Evolutionary conservation across 1,140 invertebrate genomes (phyloP), one percentile per base, ranked within the genome.

Genomic region (Alviniconcha marisindica): DNA sequence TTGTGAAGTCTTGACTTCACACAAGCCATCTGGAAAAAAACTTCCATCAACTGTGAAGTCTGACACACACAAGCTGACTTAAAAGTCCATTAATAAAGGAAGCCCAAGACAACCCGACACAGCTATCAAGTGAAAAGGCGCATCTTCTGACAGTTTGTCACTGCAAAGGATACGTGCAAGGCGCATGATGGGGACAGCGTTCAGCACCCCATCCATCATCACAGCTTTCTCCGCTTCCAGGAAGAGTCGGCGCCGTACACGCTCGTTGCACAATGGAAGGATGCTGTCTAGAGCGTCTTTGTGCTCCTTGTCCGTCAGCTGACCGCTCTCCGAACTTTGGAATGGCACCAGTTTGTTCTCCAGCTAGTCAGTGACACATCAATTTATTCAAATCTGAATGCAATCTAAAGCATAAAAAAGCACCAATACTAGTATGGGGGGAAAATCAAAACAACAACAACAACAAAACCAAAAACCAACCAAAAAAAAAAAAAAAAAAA

Each of bases 91-190:
- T n/a, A n/a, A n/a, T n/a, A n/a, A n/a, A n/a, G n/a, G n/a, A n/a
- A n/a, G n/a, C n/a, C n/a, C n/a, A n/a, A n/a, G n/a, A n/a, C n/a
- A n/a, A n/a, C n/a, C n/a, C n/a, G n/a, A n/a, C n/a, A n/a, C n/a
- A n/a, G n/a, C n/a, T n/a, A n/a, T n/a, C n/a, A n/a, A n/a, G n/a
- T n/a, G n/a, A n/a, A n/a, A n/a, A n/a, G n/a, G n/a, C n/a, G n/a
- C n/a, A n/a, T n/a, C n/a, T n/a, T n/a, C n/a, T n/a, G n/a, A n/a
- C n/a, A n/a, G n/a, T n/a, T n/a, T n/a, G n/a, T n/a, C 14, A 5
- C 21, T n/a, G n/a, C 15, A 84, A 90, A 92, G 90, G 90, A 92
- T 92, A 92, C 90, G 91, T 63, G 91, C 87, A 31, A 91, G 83
- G 51, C 90, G 88, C 85, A 88, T 88, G 18, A 92, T 88, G 54